phyloP scores from a whole-genome alignment of 1,140 invertebrate species.

The Dufourea novaeangliae region DNA sequence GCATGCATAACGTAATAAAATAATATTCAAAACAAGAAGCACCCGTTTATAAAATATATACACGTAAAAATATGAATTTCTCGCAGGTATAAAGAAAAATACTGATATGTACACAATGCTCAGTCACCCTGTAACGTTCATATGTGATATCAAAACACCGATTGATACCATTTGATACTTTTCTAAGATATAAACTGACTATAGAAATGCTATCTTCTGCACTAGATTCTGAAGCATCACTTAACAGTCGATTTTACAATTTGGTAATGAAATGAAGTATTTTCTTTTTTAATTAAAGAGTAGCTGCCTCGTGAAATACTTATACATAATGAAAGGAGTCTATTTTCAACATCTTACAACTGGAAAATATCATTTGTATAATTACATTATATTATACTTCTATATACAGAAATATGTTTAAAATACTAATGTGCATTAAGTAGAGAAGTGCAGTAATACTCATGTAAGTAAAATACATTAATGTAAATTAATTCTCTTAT shows the following conservation, averaged over 20 bases:
- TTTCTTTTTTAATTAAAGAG: constrained; percentile 36
- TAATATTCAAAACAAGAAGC: constrained; percentile 33
- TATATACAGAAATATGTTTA: constrained; percentile 26
- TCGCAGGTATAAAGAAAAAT: constrained; percentile 38
- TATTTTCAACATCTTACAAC: constrained; percentile 20
- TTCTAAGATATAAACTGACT: background rate
- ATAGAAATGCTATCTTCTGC: constrained; percentile 3
- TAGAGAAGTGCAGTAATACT: constrained; percentile 38
- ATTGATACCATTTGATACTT: background rate
- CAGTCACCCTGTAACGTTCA: background rate
- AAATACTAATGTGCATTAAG: constrained; percentile 13
- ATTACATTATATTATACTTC: constrained; percentile 38
- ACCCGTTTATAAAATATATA: constrained; percentile 31
- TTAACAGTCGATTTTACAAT: constrained; percentile 21
- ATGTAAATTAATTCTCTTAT: constrained; percentile 18
- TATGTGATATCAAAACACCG: background rate
- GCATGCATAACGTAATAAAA: constrained; percentile 42
- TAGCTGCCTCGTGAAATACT: constrained; percentile 25
- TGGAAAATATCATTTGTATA: constrained; percentile 3
- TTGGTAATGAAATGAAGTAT: background rate
- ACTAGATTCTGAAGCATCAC: constrained; percentile 2
- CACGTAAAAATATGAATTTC: constrained; percentile 41
- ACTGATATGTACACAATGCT: constrained; percentile 36
- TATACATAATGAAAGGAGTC: background rate
- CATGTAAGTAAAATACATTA: constrained; percentile 15